Conservation (phyloP, 2,888 invertebrate genomes). For the Lottia gigantea region DNA sequence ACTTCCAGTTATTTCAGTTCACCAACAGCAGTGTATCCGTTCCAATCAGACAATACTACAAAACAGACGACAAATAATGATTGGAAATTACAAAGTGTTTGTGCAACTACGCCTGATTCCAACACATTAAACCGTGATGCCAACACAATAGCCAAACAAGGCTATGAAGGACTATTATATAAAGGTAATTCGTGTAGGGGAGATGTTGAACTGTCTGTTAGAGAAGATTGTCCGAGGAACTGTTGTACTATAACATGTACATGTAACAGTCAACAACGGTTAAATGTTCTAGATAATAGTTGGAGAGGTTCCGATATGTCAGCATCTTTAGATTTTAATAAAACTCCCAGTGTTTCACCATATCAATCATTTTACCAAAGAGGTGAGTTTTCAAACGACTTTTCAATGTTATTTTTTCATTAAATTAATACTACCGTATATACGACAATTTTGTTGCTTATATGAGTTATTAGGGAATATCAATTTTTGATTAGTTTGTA, state of each 20-base stretch:
- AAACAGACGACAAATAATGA: conserved; percentile 49
- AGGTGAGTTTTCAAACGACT: conserved; percentile 38
- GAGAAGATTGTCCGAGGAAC: conserved; percentile 49
- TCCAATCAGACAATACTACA: conserved; percentile 44
- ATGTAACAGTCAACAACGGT: conserved; percentile 49
- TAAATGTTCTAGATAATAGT: conserved; percentile 51
- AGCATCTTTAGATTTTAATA: conserved; percentile 54
- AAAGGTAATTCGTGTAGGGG: conserved; percentile 44
- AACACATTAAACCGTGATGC: conserved; percentile 25
- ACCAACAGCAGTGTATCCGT: conserved; percentile 50
- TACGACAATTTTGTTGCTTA: too few species aligned
- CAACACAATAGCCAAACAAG: conserved; percentile 40
- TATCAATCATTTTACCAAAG: conserved; percentile 55
- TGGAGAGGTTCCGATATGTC: conserved; percentile 52
- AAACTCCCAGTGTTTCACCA: conserved; percentile 46
- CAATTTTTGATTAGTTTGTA: too few species aligned
- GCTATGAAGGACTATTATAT: conserved; percentile 53
- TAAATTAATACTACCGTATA: not conserved
- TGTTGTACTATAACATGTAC: conserved; percentile 57
- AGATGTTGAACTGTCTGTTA: conserved; percentile 29
- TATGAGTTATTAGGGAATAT: not conserved
- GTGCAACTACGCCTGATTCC: conserved; percentile 33
- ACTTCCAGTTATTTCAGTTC: conserved; percentile 57
- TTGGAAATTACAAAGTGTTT: conserved; percentile 55
- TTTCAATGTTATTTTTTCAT: not conserved